These are phyloP conservation scores for Mallateleia sp. DNA, from an alignment of 2,888 invertebrate species.

Conservation along the genomic window DNA sequence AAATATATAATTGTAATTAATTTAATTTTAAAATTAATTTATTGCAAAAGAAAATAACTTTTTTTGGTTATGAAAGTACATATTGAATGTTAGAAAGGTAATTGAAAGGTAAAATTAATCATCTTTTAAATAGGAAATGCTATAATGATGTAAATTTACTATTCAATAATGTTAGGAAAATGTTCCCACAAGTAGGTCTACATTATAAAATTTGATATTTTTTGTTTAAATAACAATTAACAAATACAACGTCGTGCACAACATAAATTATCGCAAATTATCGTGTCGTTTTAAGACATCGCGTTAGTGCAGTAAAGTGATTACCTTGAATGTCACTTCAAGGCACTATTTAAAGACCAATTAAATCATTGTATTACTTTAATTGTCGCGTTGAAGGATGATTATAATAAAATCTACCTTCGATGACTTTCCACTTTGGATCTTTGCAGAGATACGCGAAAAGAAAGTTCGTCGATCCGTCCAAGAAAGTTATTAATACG, in stretches of 20 bases:
- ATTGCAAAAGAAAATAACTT: too few species aligned
- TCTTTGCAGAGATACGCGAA: constrained; percentile 23
- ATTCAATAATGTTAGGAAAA: too few species aligned
- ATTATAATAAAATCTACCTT: background rate
- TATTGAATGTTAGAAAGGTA: too few species aligned
- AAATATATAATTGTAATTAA: too few species aligned
- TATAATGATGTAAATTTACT: too few species aligned
- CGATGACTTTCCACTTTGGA: background rate
- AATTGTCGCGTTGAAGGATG: constrained; percentile 4
- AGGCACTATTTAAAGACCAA: constrained; percentile 14
- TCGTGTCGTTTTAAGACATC: background rate
- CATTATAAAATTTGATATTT: too few species aligned
- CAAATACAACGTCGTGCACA: background rate
- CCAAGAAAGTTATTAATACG: constrained; percentile 38
- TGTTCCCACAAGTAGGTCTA: too few species aligned
- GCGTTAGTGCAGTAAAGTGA: background rate
- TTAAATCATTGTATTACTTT: constrained; percentile 27
- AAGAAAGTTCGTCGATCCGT: constrained; percentile 25
- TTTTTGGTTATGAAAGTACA: too few species aligned
- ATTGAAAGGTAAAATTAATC: too few species aligned
- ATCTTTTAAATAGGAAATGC: too few species aligned
- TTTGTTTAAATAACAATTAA: background rate
- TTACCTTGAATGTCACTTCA: constrained; percentile 22
- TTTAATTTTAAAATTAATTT: too few species aligned
- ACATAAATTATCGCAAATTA: background rate